Percentiles rank a stretch among this genome's conserved stretches.
phyloP scores from a whole-genome alignment of 23 tunicate species.

The Pegea sp. region DNA sequence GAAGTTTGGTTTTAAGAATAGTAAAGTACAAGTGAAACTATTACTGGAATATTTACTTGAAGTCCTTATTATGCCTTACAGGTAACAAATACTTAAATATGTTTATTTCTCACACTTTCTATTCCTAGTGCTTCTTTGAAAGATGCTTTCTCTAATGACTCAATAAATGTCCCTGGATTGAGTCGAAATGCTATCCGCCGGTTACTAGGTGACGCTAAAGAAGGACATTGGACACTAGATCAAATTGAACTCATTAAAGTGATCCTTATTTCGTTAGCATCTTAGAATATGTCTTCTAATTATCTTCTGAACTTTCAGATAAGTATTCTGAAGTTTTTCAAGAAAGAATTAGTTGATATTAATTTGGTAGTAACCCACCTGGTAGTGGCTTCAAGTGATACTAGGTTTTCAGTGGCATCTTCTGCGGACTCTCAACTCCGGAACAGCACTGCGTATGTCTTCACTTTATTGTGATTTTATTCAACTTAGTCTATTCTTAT shows the following conservation, averaged over 20 bases:
- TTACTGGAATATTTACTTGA: slow-evolving; percentile 53
- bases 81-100: slow-evolving; percentile 10
- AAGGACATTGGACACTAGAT: slow-evolving; percentile 12
- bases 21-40: slow-evolving; percentile 3
- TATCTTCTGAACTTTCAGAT: slow-evolving; percentile 11
- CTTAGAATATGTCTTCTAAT: neutral
- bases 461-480: neutral
- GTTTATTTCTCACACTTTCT: neutral
- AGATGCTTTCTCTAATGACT: too few species aligned
- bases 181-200: slow-evolving; percentile 26
- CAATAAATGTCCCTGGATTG: too few species aligned
- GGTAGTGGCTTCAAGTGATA: slow-evolving; percentile 56
- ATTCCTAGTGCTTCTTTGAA: too few species aligned
- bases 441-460: slow-evolving; percentile 16
- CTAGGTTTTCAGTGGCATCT: slow-evolving; percentile 36
- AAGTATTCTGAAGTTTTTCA: slow-evolving; percentile 31
- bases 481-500: neutral
- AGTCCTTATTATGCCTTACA: slow-evolving; percentile 53
- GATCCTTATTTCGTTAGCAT: neutral
- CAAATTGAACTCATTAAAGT: slow-evolving; percentile 32
- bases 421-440: slow-evolving; percentile 45
- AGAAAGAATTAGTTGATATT: slow-evolving; percentile 10
- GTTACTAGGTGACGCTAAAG: slow-evolving; percentile 11
- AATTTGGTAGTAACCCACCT: slow-evolving; percentile 29
- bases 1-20: slow-evolving; percentile 12